Conservation (phyloP, 2,113 vertebrate species). For the Rana temporaria region DNA sequence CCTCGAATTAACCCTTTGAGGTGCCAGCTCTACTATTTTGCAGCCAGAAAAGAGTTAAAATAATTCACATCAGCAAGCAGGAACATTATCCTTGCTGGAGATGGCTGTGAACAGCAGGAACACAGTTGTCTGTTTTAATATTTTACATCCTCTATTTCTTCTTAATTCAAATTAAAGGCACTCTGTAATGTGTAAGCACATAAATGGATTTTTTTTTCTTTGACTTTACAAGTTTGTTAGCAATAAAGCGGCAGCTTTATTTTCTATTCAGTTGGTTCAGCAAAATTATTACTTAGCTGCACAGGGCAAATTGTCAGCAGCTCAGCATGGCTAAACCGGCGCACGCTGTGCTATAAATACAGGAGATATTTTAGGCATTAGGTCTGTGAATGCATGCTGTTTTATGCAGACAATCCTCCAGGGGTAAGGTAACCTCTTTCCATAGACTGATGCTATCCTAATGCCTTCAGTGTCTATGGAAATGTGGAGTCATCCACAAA, state of each 20-base stretch:
- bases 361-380: conserved; percentile 53
- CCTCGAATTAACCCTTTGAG: conserved; percentile 14
- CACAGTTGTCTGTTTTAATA: conserved; percentile 38
- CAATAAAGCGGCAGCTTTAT: conserved; percentile 56
- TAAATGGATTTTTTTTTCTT: conserved; percentile 49
- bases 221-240: conserved; percentile 51
- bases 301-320: conserved; percentile 50
- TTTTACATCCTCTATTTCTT: conserved; percentile 48
- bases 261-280: conserved; percentile 50
- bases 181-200: conserved; percentile 44
- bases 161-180: conserved; percentile 53
- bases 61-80: neutral
- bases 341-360: conserved; percentile 57
- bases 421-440: conserved; percentile 48
- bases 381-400: conserved; percentile 39
- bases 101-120: conserved; percentile 34
- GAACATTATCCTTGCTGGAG: conserved; percentile 41
- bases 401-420: conserved; percentile 48
- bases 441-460: conserved; percentile 21
- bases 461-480: conserved; percentile 6
- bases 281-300: conserved; percentile 56
- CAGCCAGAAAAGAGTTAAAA: neutral
- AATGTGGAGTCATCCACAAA: neutral
- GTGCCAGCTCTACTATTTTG: neutral
- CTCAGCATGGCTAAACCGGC: conserved; percentile 55